Percentiles rank a stretch among this genome's conserved stretches.
Evolutionary conservation across 1,140 invertebrate genomes (phyloP).

Genomic region (Diorhabda elongata): DNA sequence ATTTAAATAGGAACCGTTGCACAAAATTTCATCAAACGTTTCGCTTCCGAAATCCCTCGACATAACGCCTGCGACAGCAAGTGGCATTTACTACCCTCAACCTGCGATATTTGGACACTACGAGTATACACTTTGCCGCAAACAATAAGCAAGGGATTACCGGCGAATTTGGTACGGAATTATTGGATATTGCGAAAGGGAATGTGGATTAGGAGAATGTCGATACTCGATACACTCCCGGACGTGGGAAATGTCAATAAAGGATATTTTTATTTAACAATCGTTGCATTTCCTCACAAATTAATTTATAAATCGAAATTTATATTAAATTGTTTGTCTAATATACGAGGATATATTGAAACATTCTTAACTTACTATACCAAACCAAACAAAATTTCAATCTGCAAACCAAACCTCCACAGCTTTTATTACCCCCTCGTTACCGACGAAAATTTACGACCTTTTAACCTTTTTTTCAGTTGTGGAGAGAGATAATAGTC

Average conservation of each 20-base stretch:
- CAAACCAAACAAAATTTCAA: too few relatives aligned
- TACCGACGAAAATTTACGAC: too few relatives aligned
- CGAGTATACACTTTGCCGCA: background rate
- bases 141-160: slow-evolving; percentile 12
- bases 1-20: background rate
- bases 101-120: background rate
- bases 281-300: too few relatives aligned
- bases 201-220: background rate
- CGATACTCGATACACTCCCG: background rate
- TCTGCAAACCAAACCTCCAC: too few relatives aligned
- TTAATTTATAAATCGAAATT: too few relatives aligned
- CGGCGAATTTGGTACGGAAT: background rate
- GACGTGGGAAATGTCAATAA: background rate
- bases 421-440: too few relatives aligned
- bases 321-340: too few relatives aligned
- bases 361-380: too few relatives aligned
- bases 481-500: too few relatives aligned
- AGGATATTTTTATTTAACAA: too few relatives aligned
- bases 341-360: too few relatives aligned
- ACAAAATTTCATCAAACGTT: background rate
- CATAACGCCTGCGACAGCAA: background rate
- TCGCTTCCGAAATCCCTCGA: background rate
- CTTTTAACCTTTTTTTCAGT: too few relatives aligned
- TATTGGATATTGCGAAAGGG: slow-evolving; percentile 9
- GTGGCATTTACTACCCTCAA: slow-evolving; percentile 6